Evolutionary conservation across 2,888 invertebrate genomes (phyloP), one percentile per base, ranked within the genome.

Genomic region (Phorcus lineatus): DNA sequence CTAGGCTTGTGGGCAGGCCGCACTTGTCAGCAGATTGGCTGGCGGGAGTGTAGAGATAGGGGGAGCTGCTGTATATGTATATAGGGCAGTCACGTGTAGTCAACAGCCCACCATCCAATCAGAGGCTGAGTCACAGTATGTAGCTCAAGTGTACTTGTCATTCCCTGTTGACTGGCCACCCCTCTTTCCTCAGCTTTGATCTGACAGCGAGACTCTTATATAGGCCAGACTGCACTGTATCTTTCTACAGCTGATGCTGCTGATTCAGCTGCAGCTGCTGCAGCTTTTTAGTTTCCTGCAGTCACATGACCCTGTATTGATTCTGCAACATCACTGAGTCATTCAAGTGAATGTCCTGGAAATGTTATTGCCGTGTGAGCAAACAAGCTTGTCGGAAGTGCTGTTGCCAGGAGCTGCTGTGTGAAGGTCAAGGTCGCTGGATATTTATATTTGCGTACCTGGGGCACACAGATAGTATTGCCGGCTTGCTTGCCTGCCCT

Each of bases 401-500:
- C 70, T 70, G 70, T 70, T 70, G 70, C 70, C 40, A n/a, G 70
- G 70, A 70, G 70, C 28, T 55, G 31, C 47, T 6, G n/a, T 47
- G 47, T 47, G 67, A 80, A 80, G 75, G 81, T 83, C 80, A 83
- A 80, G 83, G 83, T 80, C 78, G 54, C 36, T 76, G 67, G 57
- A 77, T 81, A 76, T 76, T 76, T 76, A 76, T 76, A 76, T 55
- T 76, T 76, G 76, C 31, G 28, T 76, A 55, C 55, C 54, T 76
- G 57, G 57, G 40, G 40, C 76, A 76, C 54, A 57, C 31, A 76
- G 70, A 70, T 70, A 70, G 70, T 70, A 70, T 70, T 66, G 47
- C 36, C 36, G 36, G 36, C 36, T 36, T 78, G 47, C 47, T 47
- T 66, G 47, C 40, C 52, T 66, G 77, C 77, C 77, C 77, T 78